A percentile compares a stretch with the other conserved stretches of the same genome.
Evolutionary conservation across 2,797 vertebrate species (phyloP).

Genomic region (Psittacula derbiana): DNA sequence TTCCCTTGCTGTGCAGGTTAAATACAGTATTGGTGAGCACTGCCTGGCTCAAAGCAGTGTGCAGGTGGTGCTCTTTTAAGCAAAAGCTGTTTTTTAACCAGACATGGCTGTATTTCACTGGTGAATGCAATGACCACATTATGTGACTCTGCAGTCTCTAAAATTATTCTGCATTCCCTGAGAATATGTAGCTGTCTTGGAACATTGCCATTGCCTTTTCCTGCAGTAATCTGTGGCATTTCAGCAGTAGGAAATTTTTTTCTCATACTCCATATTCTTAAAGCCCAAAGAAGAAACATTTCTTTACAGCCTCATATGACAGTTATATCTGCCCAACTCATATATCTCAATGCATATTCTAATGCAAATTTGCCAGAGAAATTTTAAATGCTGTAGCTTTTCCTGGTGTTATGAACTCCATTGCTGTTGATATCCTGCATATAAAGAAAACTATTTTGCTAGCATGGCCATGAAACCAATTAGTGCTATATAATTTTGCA

Average conservation of each 20-base stretch:
- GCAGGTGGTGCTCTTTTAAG: not conserved
- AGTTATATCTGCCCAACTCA: not conserved
- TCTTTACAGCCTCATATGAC: not conserved
- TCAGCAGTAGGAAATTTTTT: not conserved
- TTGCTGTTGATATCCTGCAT: not conserved
- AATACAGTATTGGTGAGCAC: not conserved
- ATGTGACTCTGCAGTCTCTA: not conserved
- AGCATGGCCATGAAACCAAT: not conserved
- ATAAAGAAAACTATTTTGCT: not conserved
- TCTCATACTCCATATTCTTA: not conserved
- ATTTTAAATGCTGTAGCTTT: not conserved
- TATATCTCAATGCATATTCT: not conserved
- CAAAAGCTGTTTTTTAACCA: not conserved
- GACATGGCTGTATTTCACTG: not conserved
- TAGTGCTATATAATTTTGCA: not conserved
- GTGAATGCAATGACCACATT: not conserved
- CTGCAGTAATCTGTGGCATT: not conserved
- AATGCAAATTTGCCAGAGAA: not conserved
- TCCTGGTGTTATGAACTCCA: not conserved
- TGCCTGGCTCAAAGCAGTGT: not conserved
- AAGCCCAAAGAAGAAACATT: not conserved
- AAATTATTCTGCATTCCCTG: not conserved
- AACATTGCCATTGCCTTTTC: not conserved
- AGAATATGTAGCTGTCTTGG: rapidly evolving
- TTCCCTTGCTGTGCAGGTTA: not conserved